Percentiles rank a stretch among this genome's conserved stretches.
Evolutionary conservation across 2,797 vertebrate genomes (phyloP).

Genomic region (Mus spretus): DNA sequence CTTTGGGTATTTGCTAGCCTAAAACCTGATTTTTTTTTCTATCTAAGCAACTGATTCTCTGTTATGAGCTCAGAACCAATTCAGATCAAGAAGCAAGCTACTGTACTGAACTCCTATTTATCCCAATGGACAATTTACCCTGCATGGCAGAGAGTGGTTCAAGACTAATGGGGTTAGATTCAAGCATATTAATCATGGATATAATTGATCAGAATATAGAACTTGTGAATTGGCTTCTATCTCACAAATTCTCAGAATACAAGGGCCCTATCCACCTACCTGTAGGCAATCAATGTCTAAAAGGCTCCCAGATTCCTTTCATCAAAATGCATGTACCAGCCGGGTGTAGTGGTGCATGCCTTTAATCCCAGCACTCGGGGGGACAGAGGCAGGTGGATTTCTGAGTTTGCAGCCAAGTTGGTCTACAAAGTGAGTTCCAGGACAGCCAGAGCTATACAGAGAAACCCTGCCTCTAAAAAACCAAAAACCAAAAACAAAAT

Average conservation of each 20-base stretch:
- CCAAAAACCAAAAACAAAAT: not conserved
- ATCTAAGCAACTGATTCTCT: not conserved
- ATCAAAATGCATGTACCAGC: not conserved
- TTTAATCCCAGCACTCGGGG: too few species aligned
- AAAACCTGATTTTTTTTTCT: not conserved
- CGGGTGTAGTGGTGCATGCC: too few species aligned
- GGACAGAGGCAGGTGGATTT: too few species aligned
- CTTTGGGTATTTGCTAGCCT: not conserved
- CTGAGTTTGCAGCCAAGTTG: too few species aligned
- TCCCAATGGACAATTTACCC: not conserved
- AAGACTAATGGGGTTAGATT: not conserved
- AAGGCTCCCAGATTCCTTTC: not conserved
- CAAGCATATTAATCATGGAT: not conserved
- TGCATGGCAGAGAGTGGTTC: not conserved
- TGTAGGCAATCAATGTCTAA: not conserved
- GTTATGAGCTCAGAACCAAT: not conserved
- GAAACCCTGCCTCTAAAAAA: too few species aligned
- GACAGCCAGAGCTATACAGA: too few species aligned
- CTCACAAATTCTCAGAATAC: not conserved
- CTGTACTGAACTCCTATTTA: not conserved
- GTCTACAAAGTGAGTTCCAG: too few species aligned
- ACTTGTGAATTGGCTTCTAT: not conserved
- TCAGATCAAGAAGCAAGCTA: not conserved
- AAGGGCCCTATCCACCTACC: fast-evolving
- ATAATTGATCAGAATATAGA: not conserved